Conservation (phyloP, 2,797 vertebrate species). For the Poeciliopsis gracilis region DNA sequence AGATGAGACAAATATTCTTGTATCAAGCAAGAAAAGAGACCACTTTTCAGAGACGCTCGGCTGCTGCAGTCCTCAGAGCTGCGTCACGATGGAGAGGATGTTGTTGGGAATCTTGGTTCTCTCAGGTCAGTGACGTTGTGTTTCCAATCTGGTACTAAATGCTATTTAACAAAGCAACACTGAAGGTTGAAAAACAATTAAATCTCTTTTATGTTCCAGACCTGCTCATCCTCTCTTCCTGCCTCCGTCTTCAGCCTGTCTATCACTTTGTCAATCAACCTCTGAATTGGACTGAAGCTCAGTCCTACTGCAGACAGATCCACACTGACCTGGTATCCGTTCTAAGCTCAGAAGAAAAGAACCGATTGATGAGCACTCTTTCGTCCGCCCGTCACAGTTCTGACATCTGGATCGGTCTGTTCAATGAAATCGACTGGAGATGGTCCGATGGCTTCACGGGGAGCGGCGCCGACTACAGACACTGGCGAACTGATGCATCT, state of each 20-base stretch:
- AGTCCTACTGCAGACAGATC: not conserved
- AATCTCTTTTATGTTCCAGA: not conserved
- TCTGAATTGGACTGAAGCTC: slow-evolving; percentile 9
- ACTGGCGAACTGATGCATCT: not conserved
- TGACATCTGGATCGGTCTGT: slow-evolving; percentile 21
- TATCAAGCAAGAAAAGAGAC: not conserved
- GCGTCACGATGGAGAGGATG: slow-evolving; percentile 5
- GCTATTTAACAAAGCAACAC: not conserved
- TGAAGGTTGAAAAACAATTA: not conserved
- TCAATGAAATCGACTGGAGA: not conserved
- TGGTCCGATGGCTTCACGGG: slow-evolving; percentile 15
- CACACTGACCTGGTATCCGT: slow-evolving; percentile 8
- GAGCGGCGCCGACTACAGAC: not conserved
- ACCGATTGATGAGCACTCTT: not conserved
- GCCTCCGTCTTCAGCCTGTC: not conserved
- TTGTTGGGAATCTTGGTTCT: slow-evolving; percentile 3
- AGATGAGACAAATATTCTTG: not conserved
- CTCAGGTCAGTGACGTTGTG: not conserved
- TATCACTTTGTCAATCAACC: not conserved
- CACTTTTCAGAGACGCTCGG: not conserved
- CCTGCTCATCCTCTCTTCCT: not conserved
- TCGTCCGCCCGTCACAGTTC: not conserved
- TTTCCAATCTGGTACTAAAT: not conserved
- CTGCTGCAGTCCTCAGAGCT: not conserved
- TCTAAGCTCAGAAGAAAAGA: not conserved